Base-by-base conservation (phyloP, 2,113 vertebrate genomes). In the Sigmodon hispidus region DNA sequence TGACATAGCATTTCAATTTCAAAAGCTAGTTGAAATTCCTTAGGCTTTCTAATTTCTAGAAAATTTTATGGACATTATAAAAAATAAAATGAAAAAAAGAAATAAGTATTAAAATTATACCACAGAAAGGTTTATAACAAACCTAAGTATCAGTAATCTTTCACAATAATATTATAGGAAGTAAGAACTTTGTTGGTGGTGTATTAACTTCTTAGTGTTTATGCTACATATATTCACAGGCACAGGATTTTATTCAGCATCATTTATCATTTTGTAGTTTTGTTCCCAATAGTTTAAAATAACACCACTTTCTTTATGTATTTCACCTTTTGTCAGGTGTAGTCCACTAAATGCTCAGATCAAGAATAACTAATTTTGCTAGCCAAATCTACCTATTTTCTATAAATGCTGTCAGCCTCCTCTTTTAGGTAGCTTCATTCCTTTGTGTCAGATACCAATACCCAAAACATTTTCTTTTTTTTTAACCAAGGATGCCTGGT, bases 221-320 rank as follows among this genome's bases (percentile, higher is more conserved):
- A 67, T 52, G 0, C 31, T 63, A 31, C 17, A 26, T 43, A 17
- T 85, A 13, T 77, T 83, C 73, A 89, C 95, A 29, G 69, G 81
- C 43, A 90, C 92, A 10, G 55, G 22, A 97, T 65, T 93, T 97
- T 98, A 97, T 90, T 96, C 95, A 97, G 93, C 29, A 59, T 94
- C 73, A 77, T 65, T 59, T 94, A 2, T 48, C 29, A 61, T 67
- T 52, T 24, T 61, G 15, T n/a, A 86, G 48, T 61, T 77, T 87
- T 22, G 81, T 50, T 96, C 16, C 24, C n/a, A 80, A 45, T 29
- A 21, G 50, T 10, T 34, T 11, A 94, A 7, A 50, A 81, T 19
- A 91, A 36, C 3, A 65, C 1, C 21, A 3, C 2, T 48, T 72
- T 34, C 2, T 48, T 72, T 34, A 40, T 7, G 0, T 69, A 12